Conservation (phyloP, 1,140 invertebrate genomes). For the Brachionus paranguensis region DNA sequence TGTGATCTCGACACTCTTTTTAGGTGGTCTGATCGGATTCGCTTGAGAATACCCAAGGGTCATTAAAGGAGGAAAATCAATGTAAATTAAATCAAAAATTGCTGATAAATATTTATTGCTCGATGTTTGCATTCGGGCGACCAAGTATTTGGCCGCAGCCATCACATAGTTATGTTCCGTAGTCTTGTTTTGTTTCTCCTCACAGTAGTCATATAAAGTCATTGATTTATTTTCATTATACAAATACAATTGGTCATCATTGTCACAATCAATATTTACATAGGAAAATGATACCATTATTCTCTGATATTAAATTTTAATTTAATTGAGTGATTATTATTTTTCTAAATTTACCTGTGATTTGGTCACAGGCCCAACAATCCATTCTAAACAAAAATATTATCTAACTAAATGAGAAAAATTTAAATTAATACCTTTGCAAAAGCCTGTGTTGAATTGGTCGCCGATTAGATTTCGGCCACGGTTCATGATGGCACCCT, state of each 20-base stretch:
- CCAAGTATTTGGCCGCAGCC: conserved; percentile 1
- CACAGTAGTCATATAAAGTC: conserved; percentile 1
- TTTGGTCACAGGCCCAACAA: conserved; percentile 25
- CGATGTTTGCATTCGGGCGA: conserved; percentile 8
- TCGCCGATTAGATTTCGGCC: not conserved
- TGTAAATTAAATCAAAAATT: not conserved
- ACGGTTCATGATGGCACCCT: not conserved
- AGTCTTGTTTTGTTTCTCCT: not conserved
- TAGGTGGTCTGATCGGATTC: not conserved
- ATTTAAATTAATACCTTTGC: not conserved
- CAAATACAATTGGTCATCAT: conserved; percentile 12
- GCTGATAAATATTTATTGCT: conserved; percentile 20
- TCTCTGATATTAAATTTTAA: not conserved
- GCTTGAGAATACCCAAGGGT: not conserved
- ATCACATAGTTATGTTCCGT: not conserved
- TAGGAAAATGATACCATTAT: conserved; percentile 10
- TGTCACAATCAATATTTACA: conserved; percentile 16
- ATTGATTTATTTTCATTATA: conserved; percentile 26
- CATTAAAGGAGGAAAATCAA: not conserved
- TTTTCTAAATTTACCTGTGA: not conserved
- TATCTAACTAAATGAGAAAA: not conserved
- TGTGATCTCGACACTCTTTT: not conserved
- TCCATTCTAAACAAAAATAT: conserved; percentile 14
- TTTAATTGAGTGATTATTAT: not conserved
- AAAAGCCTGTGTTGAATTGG: conserved; percentile 31